Conservation (phyloP, 2,113 vertebrate species). For the Chlorodrepanis virens region DNA sequence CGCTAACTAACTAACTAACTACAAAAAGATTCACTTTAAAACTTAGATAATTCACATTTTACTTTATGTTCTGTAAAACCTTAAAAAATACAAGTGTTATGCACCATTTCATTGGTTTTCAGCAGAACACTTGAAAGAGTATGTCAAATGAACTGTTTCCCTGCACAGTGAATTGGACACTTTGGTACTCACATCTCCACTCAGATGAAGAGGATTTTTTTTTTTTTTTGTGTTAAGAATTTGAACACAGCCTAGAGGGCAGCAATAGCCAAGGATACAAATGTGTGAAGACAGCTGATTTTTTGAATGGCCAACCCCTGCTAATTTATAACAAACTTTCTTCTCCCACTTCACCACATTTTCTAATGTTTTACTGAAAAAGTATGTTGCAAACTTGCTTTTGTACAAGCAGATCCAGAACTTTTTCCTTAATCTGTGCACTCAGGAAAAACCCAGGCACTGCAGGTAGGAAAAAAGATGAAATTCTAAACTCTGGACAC, state of each 20-base stretch:
- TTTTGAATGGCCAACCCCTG: not conserved
- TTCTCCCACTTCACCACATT: not conserved
- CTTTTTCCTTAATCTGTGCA: not conserved
- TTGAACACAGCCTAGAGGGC: not conserved
- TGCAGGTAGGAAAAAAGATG: not conserved
- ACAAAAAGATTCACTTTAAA: not conserved
- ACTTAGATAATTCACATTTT: not conserved
- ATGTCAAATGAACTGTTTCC: not conserved
- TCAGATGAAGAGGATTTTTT: not conserved
- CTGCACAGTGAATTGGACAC: not conserved
- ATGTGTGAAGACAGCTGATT: not conserved
- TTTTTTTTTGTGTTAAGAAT: not conserved
- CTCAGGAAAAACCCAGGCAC: not conserved
- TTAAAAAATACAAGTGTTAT: not conserved
- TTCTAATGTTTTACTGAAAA: not conserved
- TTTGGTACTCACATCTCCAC: not conserved
- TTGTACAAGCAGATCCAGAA: not conserved
- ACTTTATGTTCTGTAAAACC: not conserved
- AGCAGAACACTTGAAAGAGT: not conserved
- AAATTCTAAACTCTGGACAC: not conserved
- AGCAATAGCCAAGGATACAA: not conserved
- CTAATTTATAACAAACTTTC: not conserved
- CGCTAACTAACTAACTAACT: not conserved
- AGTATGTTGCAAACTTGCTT: not conserved
- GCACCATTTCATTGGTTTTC: constrained; percentile 22